A percentile compares a stretch with the other conserved stretches of the same genome.
Evolutionary conservation across 2,888 invertebrate species (phyloP).

Genomic region (Lithophane ornitopus): DNA sequence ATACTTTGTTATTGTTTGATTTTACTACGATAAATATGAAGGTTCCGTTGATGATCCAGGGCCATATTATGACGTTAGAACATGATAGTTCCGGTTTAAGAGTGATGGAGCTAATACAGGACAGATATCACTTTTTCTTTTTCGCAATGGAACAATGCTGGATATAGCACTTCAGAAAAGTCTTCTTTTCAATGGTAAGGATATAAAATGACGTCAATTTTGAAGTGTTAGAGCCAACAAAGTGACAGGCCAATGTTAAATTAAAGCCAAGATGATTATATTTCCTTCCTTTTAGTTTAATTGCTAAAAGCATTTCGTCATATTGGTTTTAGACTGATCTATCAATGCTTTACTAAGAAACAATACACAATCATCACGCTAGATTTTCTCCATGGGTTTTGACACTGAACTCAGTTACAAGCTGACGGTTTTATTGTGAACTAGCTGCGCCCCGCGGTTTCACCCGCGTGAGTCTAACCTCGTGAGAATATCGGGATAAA

Average conservation of each 20-base stretch:
- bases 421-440: not conserved
- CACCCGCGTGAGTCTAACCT: too few relatives aligned
- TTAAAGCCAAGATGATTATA: not conserved
- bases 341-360: too few relatives aligned
- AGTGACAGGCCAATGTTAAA: not conserved
- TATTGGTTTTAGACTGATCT: not conserved
- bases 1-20: slow-evolving; percentile 8
- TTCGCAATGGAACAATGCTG: not conserved
- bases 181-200: not conserved
- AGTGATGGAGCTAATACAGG: not conserved
- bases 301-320: not conserved
- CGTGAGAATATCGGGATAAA: too few relatives aligned
- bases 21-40: not conserved
- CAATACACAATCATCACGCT: not conserved
- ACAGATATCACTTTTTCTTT: not conserved
- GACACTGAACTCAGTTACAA: not conserved
- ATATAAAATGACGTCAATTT: not conserved
- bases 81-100: not conserved
- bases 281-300: not conserved
- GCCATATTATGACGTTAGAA: not conserved
- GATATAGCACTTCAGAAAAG: not conserved
- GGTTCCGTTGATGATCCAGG: not conserved
- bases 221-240: not conserved
- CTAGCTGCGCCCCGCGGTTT: too few relatives aligned
- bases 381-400: not conserved